Percentiles rank a stretch among this genome's conserved stretches.
Conservation (phyloP, 1,140 invertebrate species). For the Trachelipus rathkii region DNA sequence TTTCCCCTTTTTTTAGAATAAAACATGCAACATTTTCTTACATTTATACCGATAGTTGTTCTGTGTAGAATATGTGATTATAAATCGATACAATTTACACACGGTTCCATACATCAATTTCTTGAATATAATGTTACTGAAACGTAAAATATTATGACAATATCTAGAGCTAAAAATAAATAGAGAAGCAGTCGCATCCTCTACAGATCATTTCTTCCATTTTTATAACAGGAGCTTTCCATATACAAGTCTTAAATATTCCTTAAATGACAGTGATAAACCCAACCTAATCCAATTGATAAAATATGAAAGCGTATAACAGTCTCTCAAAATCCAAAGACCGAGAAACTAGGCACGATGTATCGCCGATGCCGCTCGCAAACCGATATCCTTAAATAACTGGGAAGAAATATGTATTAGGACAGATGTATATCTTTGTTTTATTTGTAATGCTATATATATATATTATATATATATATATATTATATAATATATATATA, state of each 20-base stretch:
- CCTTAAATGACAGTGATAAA: conserved; percentile 13
- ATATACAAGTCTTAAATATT: conserved; percentile 4
- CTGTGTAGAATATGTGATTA: too few relatives aligned
- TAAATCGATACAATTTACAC: too few relatives aligned
- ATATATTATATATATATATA: neutral
- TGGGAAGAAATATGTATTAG: neutral
- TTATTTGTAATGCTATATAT: neutral
- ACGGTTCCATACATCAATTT: too few relatives aligned
- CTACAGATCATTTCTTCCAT: neutral
- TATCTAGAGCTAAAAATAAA: conserved; percentile 3
- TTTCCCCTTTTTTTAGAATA: neutral
- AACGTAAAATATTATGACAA: neutral
- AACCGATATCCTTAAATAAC: neutral
- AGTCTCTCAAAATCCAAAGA: neutral
- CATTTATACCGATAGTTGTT: neutral
- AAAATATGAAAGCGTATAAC: conserved; percentile 2
- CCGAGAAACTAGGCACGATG: neutral
- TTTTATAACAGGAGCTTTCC: neutral
- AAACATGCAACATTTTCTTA: neutral
- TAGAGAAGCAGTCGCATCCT: neutral
- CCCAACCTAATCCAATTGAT: conserved; percentile 12
- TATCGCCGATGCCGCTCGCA: neutral
- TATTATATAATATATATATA: conserved; percentile 11
- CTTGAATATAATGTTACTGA: neutral
- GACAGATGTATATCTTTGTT: neutral